phyloP scores from a whole-genome alignment of 1,140 invertebrate species.

The Drosophila baimaii region DNA sequence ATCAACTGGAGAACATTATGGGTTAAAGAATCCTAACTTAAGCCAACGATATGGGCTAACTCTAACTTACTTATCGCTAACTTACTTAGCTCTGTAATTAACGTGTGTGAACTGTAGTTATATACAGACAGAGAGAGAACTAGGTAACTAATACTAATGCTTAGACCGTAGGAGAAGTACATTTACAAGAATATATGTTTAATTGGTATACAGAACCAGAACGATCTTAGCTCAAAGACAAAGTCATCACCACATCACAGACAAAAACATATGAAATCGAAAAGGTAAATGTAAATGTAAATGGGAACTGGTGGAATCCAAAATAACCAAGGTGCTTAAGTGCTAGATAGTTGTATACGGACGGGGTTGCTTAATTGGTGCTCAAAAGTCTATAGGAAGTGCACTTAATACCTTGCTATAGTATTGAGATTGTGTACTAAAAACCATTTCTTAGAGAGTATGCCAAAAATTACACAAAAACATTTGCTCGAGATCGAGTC shows the following conservation, averaged over 20 bases:
- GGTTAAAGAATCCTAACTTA: conserved; percentile 54
- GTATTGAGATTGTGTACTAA: conserved; percentile 39
- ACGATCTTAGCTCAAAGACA: conserved; percentile 67
- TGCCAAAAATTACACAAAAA: conserved; percentile 72
- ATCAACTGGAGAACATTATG: neutral
- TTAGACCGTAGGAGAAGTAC: conserved; percentile 61
- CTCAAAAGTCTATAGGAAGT: conserved; percentile 66
- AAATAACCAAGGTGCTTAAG: conserved; percentile 65
- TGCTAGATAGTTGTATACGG: conserved; percentile 55
- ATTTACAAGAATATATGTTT: conserved; percentile 14
- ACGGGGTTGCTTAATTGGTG: conserved; percentile 69
- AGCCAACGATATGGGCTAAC: neutral
- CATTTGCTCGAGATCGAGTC: conserved; percentile 5
- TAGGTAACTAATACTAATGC: conserved; percentile 50
- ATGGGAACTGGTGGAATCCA: conserved; percentile 29
- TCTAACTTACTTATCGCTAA: conserved; percentile 56
- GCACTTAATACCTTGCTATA: conserved; percentile 73
- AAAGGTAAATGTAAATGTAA: conserved; percentile 17
- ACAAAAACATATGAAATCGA: conserved; percentile 52
- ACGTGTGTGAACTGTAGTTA: conserved; percentile 1
- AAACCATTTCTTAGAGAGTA: conserved; percentile 65
- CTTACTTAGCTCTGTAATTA: conserved; percentile 25
- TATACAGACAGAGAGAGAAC: conserved; percentile 29
- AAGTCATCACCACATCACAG: conserved; percentile 77
- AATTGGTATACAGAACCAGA: conserved; percentile 57